Evolutionary conservation across 2,888 invertebrate genomes (phyloP).

Genomic region (Drosophila melanosoma): DNA sequence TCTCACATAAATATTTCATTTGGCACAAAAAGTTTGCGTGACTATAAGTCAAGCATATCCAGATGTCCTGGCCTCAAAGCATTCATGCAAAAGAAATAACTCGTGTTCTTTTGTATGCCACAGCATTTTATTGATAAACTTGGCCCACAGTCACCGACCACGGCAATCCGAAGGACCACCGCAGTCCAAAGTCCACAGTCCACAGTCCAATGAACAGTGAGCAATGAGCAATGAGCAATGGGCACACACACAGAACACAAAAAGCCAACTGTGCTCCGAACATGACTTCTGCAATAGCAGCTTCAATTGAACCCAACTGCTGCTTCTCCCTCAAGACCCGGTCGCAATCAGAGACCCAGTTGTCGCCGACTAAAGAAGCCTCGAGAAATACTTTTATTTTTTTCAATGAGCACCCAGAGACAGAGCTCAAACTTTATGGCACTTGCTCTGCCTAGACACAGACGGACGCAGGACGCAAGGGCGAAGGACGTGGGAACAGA

Average conservation of each 20-base stretch:
- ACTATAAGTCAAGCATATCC: conserved; percentile 64
- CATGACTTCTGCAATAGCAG: conserved; percentile 44
- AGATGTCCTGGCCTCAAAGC: conserved; percentile 55
- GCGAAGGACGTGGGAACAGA: conserved; percentile 3
- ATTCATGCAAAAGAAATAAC: conserved; percentile 78
- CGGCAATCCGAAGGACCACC: conserved; percentile 50
- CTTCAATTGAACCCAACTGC: conserved; percentile 45
- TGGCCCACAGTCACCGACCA: conserved; percentile 43
- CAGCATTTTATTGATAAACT: conserved; percentile 78
- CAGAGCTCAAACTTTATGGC: conserved; percentile 51
- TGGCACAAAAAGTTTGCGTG: conserved; percentile 64
- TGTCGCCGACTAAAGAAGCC: conserved; percentile 46
- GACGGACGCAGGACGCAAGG: conserved; percentile 1
- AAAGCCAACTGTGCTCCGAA: conserved; percentile 54
- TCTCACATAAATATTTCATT: conserved; percentile 55
- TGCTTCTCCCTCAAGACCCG: conserved; percentile 13
- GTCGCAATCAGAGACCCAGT: conserved; percentile 49
- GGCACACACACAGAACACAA: conserved; percentile 31
- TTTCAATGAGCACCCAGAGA: conserved; percentile 37
- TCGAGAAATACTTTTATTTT: conserved; percentile 43
- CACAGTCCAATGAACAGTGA: conserved; percentile 15
- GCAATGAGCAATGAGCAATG: conserved; percentile 42
- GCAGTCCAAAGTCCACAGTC: conserved; percentile 14
- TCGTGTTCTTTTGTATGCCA: conserved; percentile 74
- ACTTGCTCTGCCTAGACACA: conserved; percentile 31